Conservation (phyloP, 2,113 vertebrate species). For the Dolichallabes microphthalmus region DNA sequence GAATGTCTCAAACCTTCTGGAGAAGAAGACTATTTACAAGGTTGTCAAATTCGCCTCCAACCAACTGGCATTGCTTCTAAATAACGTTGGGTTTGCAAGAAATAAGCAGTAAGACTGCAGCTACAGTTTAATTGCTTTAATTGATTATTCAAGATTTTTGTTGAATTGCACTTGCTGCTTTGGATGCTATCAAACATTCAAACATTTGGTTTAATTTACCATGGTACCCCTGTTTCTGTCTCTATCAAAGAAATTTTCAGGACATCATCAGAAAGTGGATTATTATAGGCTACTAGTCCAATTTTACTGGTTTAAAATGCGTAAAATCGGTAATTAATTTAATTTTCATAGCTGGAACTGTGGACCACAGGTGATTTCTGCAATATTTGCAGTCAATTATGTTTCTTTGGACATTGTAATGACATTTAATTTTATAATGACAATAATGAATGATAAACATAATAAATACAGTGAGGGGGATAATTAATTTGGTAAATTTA, state of each 20-base stretch:
- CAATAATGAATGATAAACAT: background rate
- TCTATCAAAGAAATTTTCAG: background rate
- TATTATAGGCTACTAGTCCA: background rate
- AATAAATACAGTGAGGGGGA: background rate
- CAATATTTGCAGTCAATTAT: slow-evolving; percentile 54
- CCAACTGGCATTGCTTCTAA: background rate
- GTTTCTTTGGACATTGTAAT: background rate
- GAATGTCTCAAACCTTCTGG: background rate
- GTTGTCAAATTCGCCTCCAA: background rate
- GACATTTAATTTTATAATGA: slow-evolving; percentile 3
- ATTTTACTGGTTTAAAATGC: background rate
- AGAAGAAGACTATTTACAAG: background rate
- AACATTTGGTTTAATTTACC: background rate
- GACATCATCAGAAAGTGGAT: background rate
- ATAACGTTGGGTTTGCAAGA: background rate
- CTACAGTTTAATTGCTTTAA: background rate
- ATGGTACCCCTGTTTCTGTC: background rate
- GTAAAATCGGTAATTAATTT: slow-evolving; percentile 22
- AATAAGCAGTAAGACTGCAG: background rate
- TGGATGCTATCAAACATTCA: background rate
- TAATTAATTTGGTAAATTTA: background rate
- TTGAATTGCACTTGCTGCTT: background rate
- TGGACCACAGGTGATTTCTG: slow-evolving; percentile 53
- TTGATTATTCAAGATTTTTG: background rate
- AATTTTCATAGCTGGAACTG: slow-evolving; percentile 36